Base-by-base conservation (phyloP, 2,888 invertebrate genomes). In the Megalurothrips usitatus region DNA sequence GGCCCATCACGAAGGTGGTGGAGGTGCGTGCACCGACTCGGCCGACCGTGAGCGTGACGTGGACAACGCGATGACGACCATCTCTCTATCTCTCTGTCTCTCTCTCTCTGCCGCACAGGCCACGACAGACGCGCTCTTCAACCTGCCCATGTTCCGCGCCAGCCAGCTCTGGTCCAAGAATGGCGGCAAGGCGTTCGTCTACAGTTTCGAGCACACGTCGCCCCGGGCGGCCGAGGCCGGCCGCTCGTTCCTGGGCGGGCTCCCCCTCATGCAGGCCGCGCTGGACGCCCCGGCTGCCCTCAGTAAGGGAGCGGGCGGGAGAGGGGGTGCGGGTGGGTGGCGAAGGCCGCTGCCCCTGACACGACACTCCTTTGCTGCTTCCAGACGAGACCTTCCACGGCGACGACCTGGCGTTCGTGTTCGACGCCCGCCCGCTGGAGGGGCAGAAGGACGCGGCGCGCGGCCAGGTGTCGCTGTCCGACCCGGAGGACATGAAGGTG, bases 131-230 rank as follows among this genome's bases (percentile, higher is more conserved):
- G 93, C 93, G 0, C 86, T 94, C 26, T 94, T 94, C 85, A 94
- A 94, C 85, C 90, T 93, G 80, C 94, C 94, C 1, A 93, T 93
- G 0, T 93, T 92, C 85, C 87, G 93, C 80, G 92, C 92, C 9
- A 92, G 92, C 0, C 89, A 91, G 83, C 88, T 91, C n/a, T 94
- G 94, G 94, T 86, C 88, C 0, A 91, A 91, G 82, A 87, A 88
- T 79, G 87, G 89, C 0, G 90, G 91, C 0, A 90, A 92, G 0
- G 90, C 93, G 0, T 94, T 89, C 85, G 88, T 94, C 81, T 94
- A 94, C 86, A 92, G 92, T 85, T 94, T 94, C 85, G 94, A 94
- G 84, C 92, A 94, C 84, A 87, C 89, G 12, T 92, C 93, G 1
- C 91, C 91, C 83, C 88, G 89, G 34, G 90, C 89, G 82, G 90